Base-by-base conservation (phyloP, 2,888 invertebrate species). In the Oscheius onirici region DNA sequence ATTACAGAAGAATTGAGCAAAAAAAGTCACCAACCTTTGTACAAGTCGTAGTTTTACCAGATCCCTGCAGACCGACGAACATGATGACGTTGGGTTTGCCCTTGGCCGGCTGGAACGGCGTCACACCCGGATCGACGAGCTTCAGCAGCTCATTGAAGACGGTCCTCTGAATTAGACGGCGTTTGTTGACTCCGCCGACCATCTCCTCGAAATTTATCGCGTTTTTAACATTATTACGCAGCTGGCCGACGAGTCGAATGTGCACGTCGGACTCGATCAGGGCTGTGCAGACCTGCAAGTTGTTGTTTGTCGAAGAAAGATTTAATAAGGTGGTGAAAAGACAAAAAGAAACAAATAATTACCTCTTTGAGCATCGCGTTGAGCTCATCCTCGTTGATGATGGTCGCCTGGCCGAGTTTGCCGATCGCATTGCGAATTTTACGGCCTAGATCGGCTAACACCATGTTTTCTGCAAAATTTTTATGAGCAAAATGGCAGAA, bases 21-120 rank as follows among this genome's bases (percentile, higher is more conserved):
- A 20, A 61, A 46, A 57, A 24, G 3, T 15, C 5, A 3, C 52
- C 20, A 75, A 90, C 90, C 88, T 99, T 99, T 77, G 97, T 99
- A 90, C 99, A 99, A 1, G 97, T 97, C 26, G 99, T 99, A 0
- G 99, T 99, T 91, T 99, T 99, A 81, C 99, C 99, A 71, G 97
- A 96, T 76, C 99, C 99, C 90, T 99, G 99, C 13, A 99, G 91
- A 86, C 99, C 99, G 67, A 99, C 99, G 91, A 99, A 99, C 99
- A 99, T 99, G 83, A 99, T 93, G 22, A 99, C 91, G 89, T 99
- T 99, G 54, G 94, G 92, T 87, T 93, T 93, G 63, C 95, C 97
- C 90, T 99, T 99, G 0, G 93, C 90, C 22, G 99, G 99, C 87
- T 94, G 94, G 90, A 94, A 97, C 3, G 97, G 94, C 88, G 97